Evolutionary conservation across 2,113 vertebrate genomes (phyloP).

Genomic region (Anguilla rostrata): DNA sequence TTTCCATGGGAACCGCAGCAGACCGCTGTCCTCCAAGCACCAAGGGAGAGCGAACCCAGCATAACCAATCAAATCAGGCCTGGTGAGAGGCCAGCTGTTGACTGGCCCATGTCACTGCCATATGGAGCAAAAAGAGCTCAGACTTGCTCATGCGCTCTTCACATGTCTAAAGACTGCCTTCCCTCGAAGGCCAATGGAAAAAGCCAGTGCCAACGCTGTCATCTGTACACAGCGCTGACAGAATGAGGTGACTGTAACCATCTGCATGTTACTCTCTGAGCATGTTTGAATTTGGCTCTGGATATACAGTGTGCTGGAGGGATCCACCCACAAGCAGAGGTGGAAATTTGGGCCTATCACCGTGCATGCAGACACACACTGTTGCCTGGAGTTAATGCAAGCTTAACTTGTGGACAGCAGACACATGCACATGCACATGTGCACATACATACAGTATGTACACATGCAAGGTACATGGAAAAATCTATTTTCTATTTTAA

Average conservation of each 20-base stretch:
- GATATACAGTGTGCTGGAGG: background rate
- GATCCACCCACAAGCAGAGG: background rate
- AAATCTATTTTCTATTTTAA: too few species aligned
- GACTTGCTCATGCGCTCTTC: background rate
- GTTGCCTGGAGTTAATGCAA: too few species aligned
- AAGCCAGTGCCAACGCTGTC: background rate
- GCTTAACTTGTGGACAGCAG: too few species aligned
- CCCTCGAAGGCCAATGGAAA: background rate
- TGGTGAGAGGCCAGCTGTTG: background rate
- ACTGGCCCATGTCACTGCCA: background rate
- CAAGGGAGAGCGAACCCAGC: background rate
- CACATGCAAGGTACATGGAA: too few species aligned
- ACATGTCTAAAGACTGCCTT: conserved; percentile 4
- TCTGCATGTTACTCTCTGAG: background rate
- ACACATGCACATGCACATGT: too few species aligned
- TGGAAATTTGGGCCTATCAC: background rate
- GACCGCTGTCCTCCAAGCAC: background rate
- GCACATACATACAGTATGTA: too few species aligned
- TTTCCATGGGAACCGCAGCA: background rate
- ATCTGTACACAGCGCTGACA: background rate
- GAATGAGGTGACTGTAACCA: background rate
- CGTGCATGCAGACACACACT: background rate
- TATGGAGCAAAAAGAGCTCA: background rate
- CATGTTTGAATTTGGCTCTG: background rate
- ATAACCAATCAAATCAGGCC: background rate